Conservation (phyloP, 1,140 invertebrate species). For the Agrypnia vestita region DNA sequence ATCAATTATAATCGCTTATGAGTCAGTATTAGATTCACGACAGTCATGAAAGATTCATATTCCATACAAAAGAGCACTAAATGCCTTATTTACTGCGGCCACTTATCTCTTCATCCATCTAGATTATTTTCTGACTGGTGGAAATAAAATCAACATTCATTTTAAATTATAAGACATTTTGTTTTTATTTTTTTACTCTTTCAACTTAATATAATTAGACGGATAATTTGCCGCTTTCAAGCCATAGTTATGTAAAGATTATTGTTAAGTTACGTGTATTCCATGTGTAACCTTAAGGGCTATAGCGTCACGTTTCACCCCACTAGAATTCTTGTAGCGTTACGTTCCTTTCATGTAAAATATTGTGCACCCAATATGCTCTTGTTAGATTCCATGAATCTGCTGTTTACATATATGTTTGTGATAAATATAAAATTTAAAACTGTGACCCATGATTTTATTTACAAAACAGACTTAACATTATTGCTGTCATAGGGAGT, state of each 20-base stretch:
- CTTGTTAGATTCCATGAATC: slow-evolving; percentile 72
- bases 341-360: slow-evolving; percentile 8
- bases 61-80: too few species aligned
- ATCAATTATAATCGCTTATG: too few species aligned
- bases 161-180: background rate
- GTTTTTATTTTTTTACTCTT: slow-evolving; percentile 15
- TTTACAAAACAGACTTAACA: background rate
- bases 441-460: background rate
- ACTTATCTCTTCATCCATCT: too few species aligned
- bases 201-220: background rate
- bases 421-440: slow-evolving; percentile 43
- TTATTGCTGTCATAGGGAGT: too few species aligned
- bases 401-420: slow-evolving; percentile 64
- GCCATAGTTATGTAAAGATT: background rate
- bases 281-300: slow-evolving; percentile 9
- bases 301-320: background rate
- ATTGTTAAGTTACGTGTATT: slow-evolving; percentile 1
- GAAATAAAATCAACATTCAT: too few species aligned
- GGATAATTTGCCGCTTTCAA: background rate
- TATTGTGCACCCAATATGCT: slow-evolving; percentile 47
- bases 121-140: too few species aligned
- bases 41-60: too few species aligned
- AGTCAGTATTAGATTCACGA: too few species aligned
- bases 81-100: too few species aligned
- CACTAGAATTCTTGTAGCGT: slow-evolving; percentile 2